Base-by-base conservation (phyloP, 2,888 invertebrate species). In the Pecten maximus region DNA sequence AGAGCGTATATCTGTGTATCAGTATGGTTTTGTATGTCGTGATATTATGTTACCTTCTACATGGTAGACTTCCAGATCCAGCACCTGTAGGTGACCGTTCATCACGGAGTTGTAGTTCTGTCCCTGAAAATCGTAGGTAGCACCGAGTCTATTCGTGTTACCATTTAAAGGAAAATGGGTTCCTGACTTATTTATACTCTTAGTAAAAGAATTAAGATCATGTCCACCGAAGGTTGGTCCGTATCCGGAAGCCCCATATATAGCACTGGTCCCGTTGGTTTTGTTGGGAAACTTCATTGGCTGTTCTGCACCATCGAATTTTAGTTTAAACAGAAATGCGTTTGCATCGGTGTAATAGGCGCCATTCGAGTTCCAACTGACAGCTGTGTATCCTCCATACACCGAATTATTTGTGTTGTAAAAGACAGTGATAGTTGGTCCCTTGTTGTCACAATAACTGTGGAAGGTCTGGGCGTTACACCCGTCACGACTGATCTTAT, bases 391-490 rank as follows among this genome's bases (percentile, higher is more conserved):
- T 0, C 93, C 94, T 0, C 94, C 94, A 88, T 90, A 94, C 23
- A 94, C 91, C 40, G 91, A 93, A 23, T 91, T 91, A 19, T 91
- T 40, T 0, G 92, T 92, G 89, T 94, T 93, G 87, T 93, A 94
- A 12, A 93, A n/a, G 0, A 94, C 92, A 0, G 93, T 92, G 0
- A 94, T 92, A 6, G 93, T 94, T 0, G 94, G 92, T 0, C 94
- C 94, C 90, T 94, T 90, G 86, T 93, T 92, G 92, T 94, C 91
- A 89, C 94, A 94, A 50, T 90, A 90, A 87, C 91, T 87, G 50
- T 94, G 94, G 88, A 94, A 94, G 15, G 91, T 90, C 35, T 88
- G 39, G 16, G 93, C 90, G 10, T 74, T 60, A 87, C 93, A 92
- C 0, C 94, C 94, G 54, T 94, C 93, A 40, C 91, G 74, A 8